Percentiles rank a stretch among this genome's conserved stretches.
Evolutionary conservation across 2,797 vertebrate genomes (phyloP).

Genomic region (Protonibea diacanthus): DNA sequence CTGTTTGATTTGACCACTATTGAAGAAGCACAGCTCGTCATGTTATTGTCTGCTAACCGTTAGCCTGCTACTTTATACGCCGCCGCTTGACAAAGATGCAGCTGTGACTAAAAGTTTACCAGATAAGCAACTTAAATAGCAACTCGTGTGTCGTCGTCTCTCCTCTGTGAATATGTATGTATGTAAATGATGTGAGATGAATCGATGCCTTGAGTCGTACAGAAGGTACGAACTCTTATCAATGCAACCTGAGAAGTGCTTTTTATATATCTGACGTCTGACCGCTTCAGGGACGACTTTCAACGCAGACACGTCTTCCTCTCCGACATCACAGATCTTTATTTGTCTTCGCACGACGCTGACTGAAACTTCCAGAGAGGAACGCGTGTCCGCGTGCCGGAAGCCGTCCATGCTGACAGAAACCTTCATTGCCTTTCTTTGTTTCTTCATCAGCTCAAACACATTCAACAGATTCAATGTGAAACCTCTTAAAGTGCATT

Average conservation of each 20-base stretch:
- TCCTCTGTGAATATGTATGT: slow-evolving; percentile 49
- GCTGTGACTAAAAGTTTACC: slow-evolving; percentile 62
- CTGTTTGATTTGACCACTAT: slow-evolving; percentile 58
- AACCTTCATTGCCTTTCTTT: slow-evolving; percentile 65
- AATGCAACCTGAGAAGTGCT: slow-evolving; percentile 76
- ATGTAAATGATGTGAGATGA: slow-evolving; percentile 55
- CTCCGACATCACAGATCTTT: neutral
- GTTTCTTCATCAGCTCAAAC: slow-evolving; percentile 57
- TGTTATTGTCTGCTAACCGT: slow-evolving; percentile 40
- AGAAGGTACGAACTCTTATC: slow-evolving; percentile 63
- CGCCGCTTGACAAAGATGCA: slow-evolving; percentile 9
- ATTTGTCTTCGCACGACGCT: neutral
- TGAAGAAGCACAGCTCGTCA: slow-evolving; percentile 52
- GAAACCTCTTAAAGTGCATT: slow-evolving; percentile 69
- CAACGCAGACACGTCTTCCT: neutral
- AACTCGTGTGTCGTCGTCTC: slow-evolving; percentile 18
- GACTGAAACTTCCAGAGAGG: neutral
- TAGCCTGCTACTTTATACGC: slow-evolving; percentile 37
- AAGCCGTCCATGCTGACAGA: slow-evolving; percentile 25
- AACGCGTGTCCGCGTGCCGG: neutral
- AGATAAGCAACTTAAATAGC: slow-evolving; percentile 53
- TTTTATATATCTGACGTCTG: slow-evolving; percentile 53
- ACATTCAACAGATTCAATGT: slow-evolving; percentile 46
- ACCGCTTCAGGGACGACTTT: slow-evolving; percentile 40
- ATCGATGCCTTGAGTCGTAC: slow-evolving; percentile 66